Conservation (phyloP, 2,888 invertebrate species). For the Hanleya hanleyi region DNA sequence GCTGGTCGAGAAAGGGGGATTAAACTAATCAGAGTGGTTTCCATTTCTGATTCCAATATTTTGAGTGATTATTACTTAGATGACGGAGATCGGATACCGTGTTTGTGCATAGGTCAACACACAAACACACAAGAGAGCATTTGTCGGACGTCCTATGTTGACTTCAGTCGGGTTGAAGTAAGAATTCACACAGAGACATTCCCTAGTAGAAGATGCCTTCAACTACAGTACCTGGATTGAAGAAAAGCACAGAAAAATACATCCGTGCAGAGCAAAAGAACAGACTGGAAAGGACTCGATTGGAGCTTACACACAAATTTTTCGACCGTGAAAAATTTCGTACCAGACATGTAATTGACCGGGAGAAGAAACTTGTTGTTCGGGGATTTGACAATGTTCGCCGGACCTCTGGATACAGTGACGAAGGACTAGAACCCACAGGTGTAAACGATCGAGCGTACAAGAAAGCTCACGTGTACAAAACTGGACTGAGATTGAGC, state of each 20-base stretch:
- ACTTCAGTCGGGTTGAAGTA: no score
- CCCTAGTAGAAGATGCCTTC: neutral
- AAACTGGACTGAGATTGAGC: constrained; percentile 41
- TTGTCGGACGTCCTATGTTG: no score
- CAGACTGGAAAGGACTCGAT: constrained; percentile 43
- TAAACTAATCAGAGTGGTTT: no score
- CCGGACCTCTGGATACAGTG: constrained; percentile 51
- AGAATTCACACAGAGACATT: no score
- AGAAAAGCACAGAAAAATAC: neutral
- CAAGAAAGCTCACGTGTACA: constrained; percentile 42
- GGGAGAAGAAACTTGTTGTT: constrained; percentile 45
- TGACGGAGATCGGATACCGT: no score
- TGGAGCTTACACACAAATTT: constrained; percentile 39
- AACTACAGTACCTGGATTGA: neutral
- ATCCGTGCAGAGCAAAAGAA: constrained; percentile 53
- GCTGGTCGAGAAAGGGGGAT: no score
- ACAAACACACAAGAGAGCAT: no score
- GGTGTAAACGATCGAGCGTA: constrained; percentile 44
- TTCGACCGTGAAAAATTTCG: constrained; percentile 44
- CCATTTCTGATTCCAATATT: no score
- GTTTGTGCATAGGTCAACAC: no score
- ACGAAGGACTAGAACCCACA: constrained; percentile 43
- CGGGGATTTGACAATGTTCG: constrained; percentile 41
- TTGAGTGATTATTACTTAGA: no score
- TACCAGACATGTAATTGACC: constrained; percentile 42